phyloP scores from a whole-genome alignment of 2,888 invertebrate species.

The Agrochola litura region DNA sequence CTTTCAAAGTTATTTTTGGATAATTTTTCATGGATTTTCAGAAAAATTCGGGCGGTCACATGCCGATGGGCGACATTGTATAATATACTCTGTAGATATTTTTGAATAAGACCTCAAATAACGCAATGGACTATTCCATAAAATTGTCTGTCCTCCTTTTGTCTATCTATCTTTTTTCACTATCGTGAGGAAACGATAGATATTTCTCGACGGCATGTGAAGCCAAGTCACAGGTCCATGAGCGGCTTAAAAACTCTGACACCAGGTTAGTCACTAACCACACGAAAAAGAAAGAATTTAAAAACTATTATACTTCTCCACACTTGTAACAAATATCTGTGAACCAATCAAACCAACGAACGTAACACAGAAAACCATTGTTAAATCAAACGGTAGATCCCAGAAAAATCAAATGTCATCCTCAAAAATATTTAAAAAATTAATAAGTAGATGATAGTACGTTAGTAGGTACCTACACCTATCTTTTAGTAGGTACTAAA shows the following conservation, averaged over 20 bases:
- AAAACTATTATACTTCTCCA: too few species aligned
- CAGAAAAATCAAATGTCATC: not conserved
- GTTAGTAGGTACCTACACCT: not conserved
- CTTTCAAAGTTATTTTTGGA: too few species aligned
- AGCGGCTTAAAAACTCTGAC: too few species aligned
- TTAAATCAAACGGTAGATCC: not conserved
- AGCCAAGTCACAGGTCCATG: too few species aligned
- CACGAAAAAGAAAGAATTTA: too few species aligned
- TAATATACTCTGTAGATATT: not conserved
- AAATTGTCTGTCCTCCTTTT: not conserved
- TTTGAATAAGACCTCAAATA: not conserved
- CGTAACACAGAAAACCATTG: not conserved
- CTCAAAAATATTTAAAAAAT: not conserved
- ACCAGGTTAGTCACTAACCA: too few species aligned
- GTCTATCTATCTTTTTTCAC: not conserved
- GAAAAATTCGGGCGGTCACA: too few species aligned
- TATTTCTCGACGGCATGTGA: too few species aligned
- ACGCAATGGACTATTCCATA: not conserved
- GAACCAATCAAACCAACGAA: not conserved
- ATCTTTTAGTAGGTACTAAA: not conserved
- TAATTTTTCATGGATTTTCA: too few species aligned
- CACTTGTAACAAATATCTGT: not conserved
- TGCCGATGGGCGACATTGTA: too few species aligned
- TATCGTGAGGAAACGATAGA: too few species aligned
- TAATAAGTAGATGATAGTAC: not conserved